Base-by-base conservation (phyloP, 1,140 invertebrate genomes). In the Harpegnathos saltator region DNA sequence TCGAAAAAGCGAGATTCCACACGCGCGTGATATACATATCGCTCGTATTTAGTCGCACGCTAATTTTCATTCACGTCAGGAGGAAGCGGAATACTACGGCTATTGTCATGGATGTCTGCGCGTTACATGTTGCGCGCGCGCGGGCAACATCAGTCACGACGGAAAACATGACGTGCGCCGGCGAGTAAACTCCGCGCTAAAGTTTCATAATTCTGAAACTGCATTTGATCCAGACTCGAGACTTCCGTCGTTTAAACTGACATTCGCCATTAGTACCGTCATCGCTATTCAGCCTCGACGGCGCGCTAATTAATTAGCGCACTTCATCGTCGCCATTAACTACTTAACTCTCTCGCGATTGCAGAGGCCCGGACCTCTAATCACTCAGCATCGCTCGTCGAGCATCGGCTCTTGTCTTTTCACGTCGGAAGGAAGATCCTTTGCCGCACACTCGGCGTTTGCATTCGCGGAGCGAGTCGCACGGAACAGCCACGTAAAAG, bases 121-220 rank as follows among this genome's bases (percentile, higher is more conserved):
- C 33, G 17, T 19, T 44, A 24, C 19, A n/a, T n/a, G 26, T 44
- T 19, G n/a, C 24, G 26, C 63, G 29, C 11, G 17, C 33, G 17
- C 69, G 58, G 59, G 65, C 69, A 44, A n/a, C 14, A 50, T 80
- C 33, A 29, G 52, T 12, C 75, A 44, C 29, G 19, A 1, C 4
- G 56, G 65, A 58, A 71, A 71, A 24, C 75, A 58, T 59, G 65
- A 58, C 52, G 9, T 59, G 33, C 38, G 14, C 38, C 3, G 26
- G 14, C 44, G 29, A 80, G 65, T 71, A 71, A 68, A 80, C 54
- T 44, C 69, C 19, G 24, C 11, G 24, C 15, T n/a, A 48, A 71
- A 71, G 33, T 44, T 80, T 69, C 48, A 68, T 77, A 77, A 54
- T 68, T 56, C 19, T 68, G 48, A 54, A 77, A 54, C 48, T 52